Percentiles rank a stretch among this genome's conserved stretches.
Evolutionary conservation across 2,113 vertebrate genomes (phyloP).

Genomic region (Todiramphus saurophagus): DNA sequence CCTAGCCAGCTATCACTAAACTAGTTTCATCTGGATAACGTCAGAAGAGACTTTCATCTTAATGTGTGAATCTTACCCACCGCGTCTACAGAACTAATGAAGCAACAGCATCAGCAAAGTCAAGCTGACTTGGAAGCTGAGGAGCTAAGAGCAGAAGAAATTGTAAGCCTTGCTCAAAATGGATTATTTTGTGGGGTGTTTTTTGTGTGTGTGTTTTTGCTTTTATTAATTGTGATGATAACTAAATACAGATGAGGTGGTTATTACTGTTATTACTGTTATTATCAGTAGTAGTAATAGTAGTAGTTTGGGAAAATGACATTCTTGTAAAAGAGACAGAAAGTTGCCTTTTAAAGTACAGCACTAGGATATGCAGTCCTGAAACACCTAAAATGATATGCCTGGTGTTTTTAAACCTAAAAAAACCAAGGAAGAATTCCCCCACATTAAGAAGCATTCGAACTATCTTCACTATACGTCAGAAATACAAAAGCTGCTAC

Average conservation of each 20-base stretch:
- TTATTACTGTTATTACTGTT: neutral
- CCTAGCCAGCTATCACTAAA: neutral
- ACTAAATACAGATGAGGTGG: neutral
- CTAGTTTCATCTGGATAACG: neutral
- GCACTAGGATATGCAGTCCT: neutral
- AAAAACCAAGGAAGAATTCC: neutral
- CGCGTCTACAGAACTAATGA: neutral
- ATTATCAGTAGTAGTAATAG: too few species aligned
- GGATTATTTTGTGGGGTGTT: neutral
- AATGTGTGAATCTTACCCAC: neutral
- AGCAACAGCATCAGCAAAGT: neutral
- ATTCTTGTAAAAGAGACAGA: neutral
- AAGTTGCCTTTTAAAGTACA: neutral
- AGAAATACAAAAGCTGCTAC: neutral
- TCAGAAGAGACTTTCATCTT: neutral
- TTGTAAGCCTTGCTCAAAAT: neutral
- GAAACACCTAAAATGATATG: neutral
- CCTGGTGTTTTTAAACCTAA: neutral
- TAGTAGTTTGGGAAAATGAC: neutral
- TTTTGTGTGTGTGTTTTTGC: neutral
- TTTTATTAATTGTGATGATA: neutral
- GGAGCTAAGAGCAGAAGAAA: neutral
- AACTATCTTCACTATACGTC: neutral
- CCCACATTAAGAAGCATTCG: neutral
- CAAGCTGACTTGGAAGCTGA: neutral